Conservation (phyloP, 2,888 invertebrate species). For the Euplagia quadripunctaria region DNA sequence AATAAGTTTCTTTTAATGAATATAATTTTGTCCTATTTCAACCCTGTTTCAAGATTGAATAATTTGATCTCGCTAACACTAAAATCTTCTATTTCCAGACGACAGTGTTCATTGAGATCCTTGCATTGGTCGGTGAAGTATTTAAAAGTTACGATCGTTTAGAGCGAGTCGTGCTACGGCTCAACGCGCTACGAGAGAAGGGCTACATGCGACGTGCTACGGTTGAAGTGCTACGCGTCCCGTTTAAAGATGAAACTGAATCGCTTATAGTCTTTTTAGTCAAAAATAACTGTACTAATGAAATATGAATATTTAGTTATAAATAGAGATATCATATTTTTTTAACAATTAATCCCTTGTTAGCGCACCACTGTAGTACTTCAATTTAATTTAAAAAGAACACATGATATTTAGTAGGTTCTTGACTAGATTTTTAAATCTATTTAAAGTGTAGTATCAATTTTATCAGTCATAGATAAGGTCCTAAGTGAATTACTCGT, state of each 20-base stretch:
- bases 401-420: no score
- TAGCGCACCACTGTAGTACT: no score
- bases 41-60: not conserved
- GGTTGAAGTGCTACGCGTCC: not conserved
- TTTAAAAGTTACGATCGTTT: not conserved
- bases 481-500: no score
- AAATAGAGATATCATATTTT: no score
- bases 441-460: no score
- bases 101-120: slow-evolving; percentile 52
- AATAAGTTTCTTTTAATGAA: not conserved
- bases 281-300: no score
- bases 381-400: no score
- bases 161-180: slow-evolving; percentile 2
- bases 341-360: no score
- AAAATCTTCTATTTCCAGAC: not conserved
- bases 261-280: no score
- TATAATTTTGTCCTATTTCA: not conserved
- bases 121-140: not conserved
- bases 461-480: no score
- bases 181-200: slow-evolving; percentile 9
- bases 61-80: not conserved
- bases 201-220: slow-evolving; percentile 4
- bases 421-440: no score
- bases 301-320: no score
- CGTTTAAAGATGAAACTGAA: not conserved